A percentile compares a stretch with the other conserved stretches of the same genome.
These are phyloP conservation scores for Xiphophorus couchianus DNA, from an alignment of 2,113 vertebrate genomes.

Conservation along the genomic window DNA sequence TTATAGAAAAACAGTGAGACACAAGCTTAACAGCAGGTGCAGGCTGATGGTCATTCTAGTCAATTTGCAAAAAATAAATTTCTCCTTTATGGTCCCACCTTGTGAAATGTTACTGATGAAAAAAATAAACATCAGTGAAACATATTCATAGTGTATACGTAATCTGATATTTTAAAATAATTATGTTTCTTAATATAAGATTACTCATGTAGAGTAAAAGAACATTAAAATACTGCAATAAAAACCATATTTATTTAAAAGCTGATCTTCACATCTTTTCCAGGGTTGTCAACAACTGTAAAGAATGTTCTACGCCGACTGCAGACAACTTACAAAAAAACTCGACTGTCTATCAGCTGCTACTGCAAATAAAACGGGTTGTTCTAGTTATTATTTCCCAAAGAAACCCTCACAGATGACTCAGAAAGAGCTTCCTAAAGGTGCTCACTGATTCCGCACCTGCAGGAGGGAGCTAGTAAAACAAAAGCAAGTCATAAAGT, in stretches of 20 bases:
- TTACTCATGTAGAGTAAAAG: too few species aligned
- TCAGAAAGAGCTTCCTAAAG: conserved; percentile 18
- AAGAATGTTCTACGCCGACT: not conserved
- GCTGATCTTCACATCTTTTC: not conserved
- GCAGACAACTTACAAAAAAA: not conserved
- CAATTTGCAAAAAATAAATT: too few species aligned
- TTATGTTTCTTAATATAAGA: too few species aligned
- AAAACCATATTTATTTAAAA: not conserved
- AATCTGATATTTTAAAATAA: too few species aligned
- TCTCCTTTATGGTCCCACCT: too few species aligned
- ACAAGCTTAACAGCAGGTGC: too few species aligned
- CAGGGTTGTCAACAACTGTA: not conserved
- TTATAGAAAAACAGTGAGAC: too few species aligned
- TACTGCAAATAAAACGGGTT: not conserved
- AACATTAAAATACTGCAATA: not conserved
- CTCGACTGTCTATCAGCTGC: not conserved
- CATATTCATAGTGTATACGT: too few species aligned
- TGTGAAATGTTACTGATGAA: too few species aligned
- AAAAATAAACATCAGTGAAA: too few species aligned
- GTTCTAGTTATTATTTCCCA: not conserved
- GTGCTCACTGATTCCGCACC: conserved; percentile 23
- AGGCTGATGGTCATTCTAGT: too few species aligned
- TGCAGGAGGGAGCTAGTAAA: conserved; percentile 26
- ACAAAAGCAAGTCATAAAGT: conserved; percentile 16
- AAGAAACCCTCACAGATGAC: not conserved